Evolutionary conservation across 2,797 vertebrate species (phyloP).

Genomic region (Malacoraja senta): DNA sequence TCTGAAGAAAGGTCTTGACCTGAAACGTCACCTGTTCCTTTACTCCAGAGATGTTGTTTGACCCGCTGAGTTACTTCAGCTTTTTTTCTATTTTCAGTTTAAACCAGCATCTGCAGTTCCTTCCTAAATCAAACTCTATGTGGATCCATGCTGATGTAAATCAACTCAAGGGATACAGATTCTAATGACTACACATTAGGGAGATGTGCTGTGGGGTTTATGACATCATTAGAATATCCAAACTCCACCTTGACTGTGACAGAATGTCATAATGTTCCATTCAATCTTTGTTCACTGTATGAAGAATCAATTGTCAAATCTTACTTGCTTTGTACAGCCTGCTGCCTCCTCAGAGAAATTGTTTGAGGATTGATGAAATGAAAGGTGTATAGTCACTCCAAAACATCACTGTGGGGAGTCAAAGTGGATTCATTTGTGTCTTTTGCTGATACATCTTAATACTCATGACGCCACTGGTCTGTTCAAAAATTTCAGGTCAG

Average conservation of each 20-base stretch:
- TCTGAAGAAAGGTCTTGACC: too few relatives aligned
- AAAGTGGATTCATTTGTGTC: not conserved
- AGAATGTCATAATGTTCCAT: not conserved
- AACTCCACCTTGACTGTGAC: conserved; percentile 8
- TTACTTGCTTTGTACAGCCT: not conserved
- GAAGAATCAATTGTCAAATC: not conserved
- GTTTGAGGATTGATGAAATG: not conserved
- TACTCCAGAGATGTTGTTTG: too few relatives aligned
- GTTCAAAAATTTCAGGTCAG: conserved; percentile 15
- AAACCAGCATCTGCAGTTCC: too few relatives aligned
- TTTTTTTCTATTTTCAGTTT: too few relatives aligned
- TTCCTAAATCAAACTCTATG: too few relatives aligned
- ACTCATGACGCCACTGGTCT: not conserved
- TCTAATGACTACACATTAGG: not conserved
- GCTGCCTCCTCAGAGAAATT: not conserved
- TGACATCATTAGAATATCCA: conserved; percentile 5
- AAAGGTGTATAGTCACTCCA: not conserved
- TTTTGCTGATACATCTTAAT: not conserved
- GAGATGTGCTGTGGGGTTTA: not conserved
- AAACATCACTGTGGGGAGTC: conserved; percentile 14
- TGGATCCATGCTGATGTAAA: not conserved
- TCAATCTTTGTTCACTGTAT: not conserved
- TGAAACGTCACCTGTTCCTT: too few relatives aligned
- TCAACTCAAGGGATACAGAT: too few relatives aligned
- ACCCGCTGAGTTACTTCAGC: too few relatives aligned